A percentile compares a stretch with the other conserved stretches of the same genome.
Evolutionary conservation across 64 coral and sea anemone genomes (phyloP).

Genomic region (Pachyseris speciosa): DNA sequence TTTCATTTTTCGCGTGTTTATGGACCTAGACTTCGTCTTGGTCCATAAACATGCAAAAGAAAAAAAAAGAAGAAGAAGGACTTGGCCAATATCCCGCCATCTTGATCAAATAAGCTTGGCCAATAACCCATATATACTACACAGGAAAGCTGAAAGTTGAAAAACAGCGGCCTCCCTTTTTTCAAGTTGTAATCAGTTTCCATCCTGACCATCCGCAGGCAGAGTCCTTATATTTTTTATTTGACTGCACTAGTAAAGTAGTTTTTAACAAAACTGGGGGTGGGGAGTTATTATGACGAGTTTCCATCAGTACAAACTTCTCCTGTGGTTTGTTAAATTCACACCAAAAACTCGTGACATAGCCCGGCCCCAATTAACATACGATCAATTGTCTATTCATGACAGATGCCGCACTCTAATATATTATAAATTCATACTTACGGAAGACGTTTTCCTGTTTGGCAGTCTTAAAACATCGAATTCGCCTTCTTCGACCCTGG

Average conservation of each 20-base stretch:
- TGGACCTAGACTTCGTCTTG: too few species aligned
- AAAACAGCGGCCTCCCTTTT: neutral
- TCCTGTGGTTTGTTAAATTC: neutral
- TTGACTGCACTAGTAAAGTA: neutral
- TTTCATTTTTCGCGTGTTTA: too few species aligned
- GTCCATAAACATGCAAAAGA: too few species aligned
- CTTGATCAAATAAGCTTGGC: too few species aligned
- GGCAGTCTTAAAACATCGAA: conserved; percentile 29
- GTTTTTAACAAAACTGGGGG: neutral
- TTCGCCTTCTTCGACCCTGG: neutral
- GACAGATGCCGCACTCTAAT: neutral
- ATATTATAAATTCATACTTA: conserved; percentile 20
- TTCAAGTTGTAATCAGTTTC: neutral
- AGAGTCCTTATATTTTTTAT: too few species aligned
- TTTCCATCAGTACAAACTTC: neutral
- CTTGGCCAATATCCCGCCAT: too few species aligned
- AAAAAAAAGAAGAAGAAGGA: too few species aligned
- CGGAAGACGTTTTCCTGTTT: conserved; percentile 25
- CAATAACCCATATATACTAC: too few species aligned
- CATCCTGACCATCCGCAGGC: neutral
- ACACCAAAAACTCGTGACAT: neutral
- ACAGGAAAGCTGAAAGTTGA: neutral
- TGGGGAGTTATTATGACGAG: too few species aligned
- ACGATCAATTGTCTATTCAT: neutral
- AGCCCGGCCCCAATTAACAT: neutral